Evolutionary conservation across 2,113 vertebrate genomes (phyloP).

Genomic region (Prolemur simus): DNA sequence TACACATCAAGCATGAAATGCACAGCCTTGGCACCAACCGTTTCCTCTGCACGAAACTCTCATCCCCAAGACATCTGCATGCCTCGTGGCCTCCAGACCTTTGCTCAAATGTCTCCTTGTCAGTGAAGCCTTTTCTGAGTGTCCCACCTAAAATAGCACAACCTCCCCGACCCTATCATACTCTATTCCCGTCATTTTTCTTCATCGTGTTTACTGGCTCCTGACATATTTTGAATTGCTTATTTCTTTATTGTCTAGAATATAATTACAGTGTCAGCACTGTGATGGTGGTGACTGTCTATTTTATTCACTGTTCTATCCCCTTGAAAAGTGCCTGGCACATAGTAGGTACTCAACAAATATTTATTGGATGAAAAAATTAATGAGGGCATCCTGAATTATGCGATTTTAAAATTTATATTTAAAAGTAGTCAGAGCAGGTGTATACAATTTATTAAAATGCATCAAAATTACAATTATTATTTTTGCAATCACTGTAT

Average conservation of each 20-base stretch:
- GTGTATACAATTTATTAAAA: background rate
- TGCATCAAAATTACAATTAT: background rate
- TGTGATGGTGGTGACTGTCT: background rate
- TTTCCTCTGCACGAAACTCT: background rate
- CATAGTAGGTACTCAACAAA: background rate
- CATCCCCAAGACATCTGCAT: background rate
- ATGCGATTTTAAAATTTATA: background rate
- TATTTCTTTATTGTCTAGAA: background rate
- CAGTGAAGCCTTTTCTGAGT: background rate
- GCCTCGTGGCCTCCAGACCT: background rate
- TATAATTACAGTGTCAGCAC: background rate
- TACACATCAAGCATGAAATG: background rate
- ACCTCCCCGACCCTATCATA: background rate
- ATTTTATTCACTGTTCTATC: background rate
- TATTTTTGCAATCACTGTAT: background rate
- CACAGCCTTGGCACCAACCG: background rate
- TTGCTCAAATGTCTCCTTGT: background rate
- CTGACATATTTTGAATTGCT: background rate
- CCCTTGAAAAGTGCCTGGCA: background rate
- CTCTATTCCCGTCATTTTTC: background rate
- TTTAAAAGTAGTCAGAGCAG: background rate
- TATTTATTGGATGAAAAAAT: background rate
- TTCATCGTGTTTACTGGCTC: background rate
- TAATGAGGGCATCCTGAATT: background rate
- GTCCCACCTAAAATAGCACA: background rate